Evolutionary conservation across 1,140 invertebrate genomes (phyloP).

Genomic region (Coelopa frigida): DNA sequence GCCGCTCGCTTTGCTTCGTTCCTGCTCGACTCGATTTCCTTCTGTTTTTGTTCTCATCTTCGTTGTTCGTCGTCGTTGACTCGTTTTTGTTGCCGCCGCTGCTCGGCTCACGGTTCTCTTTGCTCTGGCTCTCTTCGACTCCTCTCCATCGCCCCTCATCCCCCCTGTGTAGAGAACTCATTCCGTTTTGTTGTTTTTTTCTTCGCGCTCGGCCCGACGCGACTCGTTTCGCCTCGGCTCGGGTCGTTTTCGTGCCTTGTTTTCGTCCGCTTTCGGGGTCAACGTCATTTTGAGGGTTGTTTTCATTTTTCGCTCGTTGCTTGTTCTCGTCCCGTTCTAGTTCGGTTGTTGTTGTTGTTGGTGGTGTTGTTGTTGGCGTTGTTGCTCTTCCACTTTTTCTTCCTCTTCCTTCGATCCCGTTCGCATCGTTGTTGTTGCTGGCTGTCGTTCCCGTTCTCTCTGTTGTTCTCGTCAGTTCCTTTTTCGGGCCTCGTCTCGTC

Average conservation of each 20-base stretch:
- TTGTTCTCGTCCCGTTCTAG: conserved; percentile 3
- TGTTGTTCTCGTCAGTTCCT: background rate
- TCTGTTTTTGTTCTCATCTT: no score
- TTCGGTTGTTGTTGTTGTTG: background rate
- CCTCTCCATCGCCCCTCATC: background rate
- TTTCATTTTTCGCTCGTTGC: conserved; percentile 12
- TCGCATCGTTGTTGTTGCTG: background rate
- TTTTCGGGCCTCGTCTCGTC: background rate
- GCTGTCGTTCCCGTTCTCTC: conserved; percentile 2
- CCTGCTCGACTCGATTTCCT: no score
- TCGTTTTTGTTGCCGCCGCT: conserved; percentile 3
- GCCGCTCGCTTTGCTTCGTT: no score
- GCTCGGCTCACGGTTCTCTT: background rate
- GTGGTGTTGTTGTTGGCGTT: background rate
- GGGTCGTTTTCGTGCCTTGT: conserved; percentile 5
- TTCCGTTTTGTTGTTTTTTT: conserved; percentile 4
- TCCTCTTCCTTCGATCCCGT: background rate
- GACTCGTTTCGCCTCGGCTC: no score
- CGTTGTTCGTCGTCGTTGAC: no score
- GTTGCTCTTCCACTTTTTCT: background rate
- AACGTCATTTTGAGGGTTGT: conserved; percentile 19
- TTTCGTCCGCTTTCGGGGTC: conserved; percentile 17
- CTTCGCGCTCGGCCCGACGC: no score
- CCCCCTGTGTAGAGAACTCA: background rate
- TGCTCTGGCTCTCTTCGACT: background rate